Conservation (phyloP, 2,113 vertebrate species). For the Eleginops maclovinus region DNA sequence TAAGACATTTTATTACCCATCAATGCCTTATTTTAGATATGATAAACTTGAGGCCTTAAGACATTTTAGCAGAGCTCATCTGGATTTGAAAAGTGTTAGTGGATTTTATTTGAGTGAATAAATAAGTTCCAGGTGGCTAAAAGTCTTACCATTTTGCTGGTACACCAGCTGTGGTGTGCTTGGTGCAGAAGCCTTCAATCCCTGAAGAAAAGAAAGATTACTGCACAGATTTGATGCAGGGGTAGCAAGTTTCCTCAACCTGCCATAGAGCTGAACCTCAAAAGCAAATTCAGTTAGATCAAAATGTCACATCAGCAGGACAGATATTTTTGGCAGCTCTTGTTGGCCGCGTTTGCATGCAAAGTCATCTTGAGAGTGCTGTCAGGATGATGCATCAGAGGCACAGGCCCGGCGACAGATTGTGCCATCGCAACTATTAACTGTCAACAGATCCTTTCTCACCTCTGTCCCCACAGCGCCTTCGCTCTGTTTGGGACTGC, state of each 20-base stretch:
- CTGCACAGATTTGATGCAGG: conserved; percentile 14
- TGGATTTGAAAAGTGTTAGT: not conserved
- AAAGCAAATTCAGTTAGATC: conserved; percentile 43
- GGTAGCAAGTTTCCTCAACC: conserved; percentile 11
- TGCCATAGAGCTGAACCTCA: conserved; percentile 31
- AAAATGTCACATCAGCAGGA: conserved; percentile 59
- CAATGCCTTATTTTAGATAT: no score
- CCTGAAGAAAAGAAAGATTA: conserved; percentile 56
- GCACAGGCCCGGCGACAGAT: conserved; percentile 8
- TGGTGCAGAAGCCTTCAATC: conserved; percentile 79
- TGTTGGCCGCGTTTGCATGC: conserved; percentile 42
- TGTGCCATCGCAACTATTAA: conserved; percentile 29
- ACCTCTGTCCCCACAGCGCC: conserved; percentile 84
- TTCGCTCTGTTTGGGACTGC: conserved; percentile 86
- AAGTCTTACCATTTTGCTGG: conserved; percentile 93
- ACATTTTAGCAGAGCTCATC: not conserved
- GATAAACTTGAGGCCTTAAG: no score
- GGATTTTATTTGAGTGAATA: not conserved
- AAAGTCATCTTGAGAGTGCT: conserved; percentile 56
- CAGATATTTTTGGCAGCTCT: conserved; percentile 40
- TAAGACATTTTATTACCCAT: no score
- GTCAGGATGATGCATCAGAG: conserved; percentile 38
- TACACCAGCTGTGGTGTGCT: conserved; percentile 88
- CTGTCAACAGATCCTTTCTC: conserved; percentile 63
- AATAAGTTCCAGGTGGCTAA: not conserved